Evolutionary conservation across 2,888 invertebrate species (phyloP), one percentile per base, ranked within the genome.

Genomic region (Colostygia pectinataria): DNA sequence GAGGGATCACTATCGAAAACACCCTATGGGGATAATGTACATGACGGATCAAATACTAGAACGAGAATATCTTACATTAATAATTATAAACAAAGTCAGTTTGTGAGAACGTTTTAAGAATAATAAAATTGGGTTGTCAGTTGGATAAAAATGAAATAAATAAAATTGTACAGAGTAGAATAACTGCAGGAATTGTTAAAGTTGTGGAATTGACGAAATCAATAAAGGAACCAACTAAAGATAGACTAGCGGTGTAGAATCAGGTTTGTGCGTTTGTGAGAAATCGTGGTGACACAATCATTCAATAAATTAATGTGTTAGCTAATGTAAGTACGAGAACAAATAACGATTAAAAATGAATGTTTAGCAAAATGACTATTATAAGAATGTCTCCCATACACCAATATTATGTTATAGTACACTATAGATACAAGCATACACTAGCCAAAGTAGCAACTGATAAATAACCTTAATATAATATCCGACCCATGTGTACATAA

Each of bases 221-320:
- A 70, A 74, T 73, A 77, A 81, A 77, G 73, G 85, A 84, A 86
- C 86, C 85, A 87, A 85, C 53, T 61, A 58, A 61, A 76, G 66
- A 73, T 77, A 78, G 63, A 71, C 57, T 58, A 58, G 56, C 29
- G 12, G 51, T 38, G 24, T 59, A 57, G 44, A 53, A 32, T 27
- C 47, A 20, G 38, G 39, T 29, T 27, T 42, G 51, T 29, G 46
- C 42, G 52, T 52, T 76, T 74, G 15, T 45, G 63, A 64, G 59
- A 59, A 42, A 2, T 41, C 54, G 54, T 55, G 61, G 38, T 53
- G 39, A 50, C 43, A 44, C 53, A 54, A 59, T 44, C 39, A 25
- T 37, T 40, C 40, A 33, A 25, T 44, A 32, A 44, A 10, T 33
- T 18, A 41, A 27, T 23, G 29, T 29, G 40, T 34, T 37, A 42